Conservation (phyloP, 1,140 invertebrate species). For the Heterodera carotae region DNA sequence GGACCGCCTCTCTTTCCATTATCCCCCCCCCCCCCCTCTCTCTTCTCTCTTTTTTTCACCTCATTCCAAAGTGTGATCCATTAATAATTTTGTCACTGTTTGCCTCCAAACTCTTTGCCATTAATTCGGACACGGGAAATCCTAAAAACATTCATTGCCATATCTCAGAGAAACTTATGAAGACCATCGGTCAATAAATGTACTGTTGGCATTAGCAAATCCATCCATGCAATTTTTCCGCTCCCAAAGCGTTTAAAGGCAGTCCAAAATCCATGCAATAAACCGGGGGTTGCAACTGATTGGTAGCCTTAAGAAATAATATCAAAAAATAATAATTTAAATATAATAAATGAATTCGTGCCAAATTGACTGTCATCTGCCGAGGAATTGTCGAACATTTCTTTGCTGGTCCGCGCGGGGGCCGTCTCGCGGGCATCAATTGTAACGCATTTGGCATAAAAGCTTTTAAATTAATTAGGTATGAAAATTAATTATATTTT, state of each 20-base stretch:
- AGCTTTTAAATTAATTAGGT: slow-evolving; percentile 47
- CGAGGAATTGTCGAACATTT: slow-evolving; percentile 71
- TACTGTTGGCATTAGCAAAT: slow-evolving; percentile 77
- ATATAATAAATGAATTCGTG: not conserved
- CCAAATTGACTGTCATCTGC: not conserved
- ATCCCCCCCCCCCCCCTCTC: too few species aligned
- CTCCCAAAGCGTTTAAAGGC: slow-evolving; percentile 78
- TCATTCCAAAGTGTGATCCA: slow-evolving; percentile 47
- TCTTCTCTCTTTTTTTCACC: slow-evolving; percentile 26
- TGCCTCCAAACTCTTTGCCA: slow-evolving; percentile 71
- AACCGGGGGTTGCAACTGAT: slow-evolving; percentile 73
- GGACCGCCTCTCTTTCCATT: too few species aligned
- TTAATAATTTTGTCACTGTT: slow-evolving; percentile 65
- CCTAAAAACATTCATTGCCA: slow-evolving; percentile 59
- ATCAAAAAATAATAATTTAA: not conserved
- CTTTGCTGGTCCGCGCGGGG: slow-evolving; percentile 71
- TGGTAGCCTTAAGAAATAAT: slow-evolving; percentile 41
- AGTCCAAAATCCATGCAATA: slow-evolving; percentile 82
- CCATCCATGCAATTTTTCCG: slow-evolving; percentile 76
- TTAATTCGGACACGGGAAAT: slow-evolving; percentile 73
- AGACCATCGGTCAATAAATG: slow-evolving; percentile 49
- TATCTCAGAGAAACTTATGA: not conserved
- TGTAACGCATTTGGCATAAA: slow-evolving; percentile 54
- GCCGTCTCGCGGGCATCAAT: slow-evolving; percentile 82
- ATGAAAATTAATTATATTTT: slow-evolving; percentile 6